Conservation (phyloP, 2,113 vertebrate species). For the Ictalurus furcatus region DNA sequence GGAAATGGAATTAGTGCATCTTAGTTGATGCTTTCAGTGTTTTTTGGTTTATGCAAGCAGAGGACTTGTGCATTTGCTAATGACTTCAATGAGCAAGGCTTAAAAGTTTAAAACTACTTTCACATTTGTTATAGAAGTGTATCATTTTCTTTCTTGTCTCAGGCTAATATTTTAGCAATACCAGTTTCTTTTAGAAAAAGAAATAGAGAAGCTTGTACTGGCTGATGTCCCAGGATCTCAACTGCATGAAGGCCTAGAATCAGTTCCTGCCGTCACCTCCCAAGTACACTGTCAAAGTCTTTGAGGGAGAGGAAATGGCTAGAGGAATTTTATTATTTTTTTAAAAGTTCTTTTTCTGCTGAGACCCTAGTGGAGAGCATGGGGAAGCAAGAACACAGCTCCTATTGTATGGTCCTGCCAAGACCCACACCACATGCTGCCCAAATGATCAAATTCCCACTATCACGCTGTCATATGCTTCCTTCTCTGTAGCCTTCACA, state of each 20-base stretch:
- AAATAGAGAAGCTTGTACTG: conserved; percentile 65
- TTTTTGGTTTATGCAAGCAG: neutral
- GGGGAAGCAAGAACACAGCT: conserved; percentile 64
- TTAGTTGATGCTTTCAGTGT: neutral
- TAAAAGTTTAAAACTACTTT: conserved; percentile 16
- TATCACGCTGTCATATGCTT: conserved; percentile 54
- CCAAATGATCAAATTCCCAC: conserved; percentile 50
- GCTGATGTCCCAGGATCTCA: conserved; percentile 64
- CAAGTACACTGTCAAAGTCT: conserved; percentile 66
- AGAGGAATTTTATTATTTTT: conserved; percentile 52
- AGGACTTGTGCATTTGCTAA: neutral
- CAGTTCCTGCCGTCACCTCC: conserved; percentile 67
- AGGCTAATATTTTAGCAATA: conserved; percentile 32
- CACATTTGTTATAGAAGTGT: conserved; percentile 13
- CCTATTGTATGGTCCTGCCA: conserved; percentile 61
- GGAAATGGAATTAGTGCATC: neutral
- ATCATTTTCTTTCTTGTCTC: neutral
- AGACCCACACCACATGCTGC: conserved; percentile 64
- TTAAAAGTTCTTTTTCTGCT: conserved; percentile 55
- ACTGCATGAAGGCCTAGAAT: conserved; percentile 24
- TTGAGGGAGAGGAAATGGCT: conserved; percentile 61
- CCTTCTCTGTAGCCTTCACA: conserved; percentile 52
- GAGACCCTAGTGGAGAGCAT: conserved; percentile 61
- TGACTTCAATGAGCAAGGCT: neutral
- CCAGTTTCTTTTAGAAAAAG: conserved; percentile 14